Percentiles rank a stretch among this genome's conserved stretches.
Conservation (phyloP, 2,113 vertebrate genomes). For the Microtus ochrogaster region DNA sequence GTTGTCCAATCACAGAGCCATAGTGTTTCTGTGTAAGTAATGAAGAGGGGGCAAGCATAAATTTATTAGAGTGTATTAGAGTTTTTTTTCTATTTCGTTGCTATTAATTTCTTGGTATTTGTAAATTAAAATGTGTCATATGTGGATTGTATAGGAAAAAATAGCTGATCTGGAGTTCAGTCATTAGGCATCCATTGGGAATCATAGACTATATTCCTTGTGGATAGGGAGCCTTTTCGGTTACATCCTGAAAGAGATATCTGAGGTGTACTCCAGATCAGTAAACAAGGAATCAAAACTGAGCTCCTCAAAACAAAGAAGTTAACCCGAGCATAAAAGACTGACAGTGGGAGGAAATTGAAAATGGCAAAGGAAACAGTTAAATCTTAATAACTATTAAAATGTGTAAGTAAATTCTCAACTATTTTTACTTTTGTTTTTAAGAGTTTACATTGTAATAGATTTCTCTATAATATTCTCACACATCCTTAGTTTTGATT, state of each 20-base stretch:
- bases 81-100: background rate
- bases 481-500: background rate
- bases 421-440: background rate
- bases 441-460: background rate
- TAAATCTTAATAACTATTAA: background rate
- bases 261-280: background rate
- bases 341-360: background rate
- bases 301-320: slow-evolving; percentile 16
- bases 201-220: background rate
- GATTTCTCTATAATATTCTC: background rate
- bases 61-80: background rate
- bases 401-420: background rate
- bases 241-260: slow-evolving; percentile 25
- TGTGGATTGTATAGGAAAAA: background rate
- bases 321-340: background rate
- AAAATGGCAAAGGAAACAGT: background rate
- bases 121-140: background rate
- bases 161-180: background rate
- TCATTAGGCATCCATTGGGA: background rate
- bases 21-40: background rate
- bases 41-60: rapidly evolving
- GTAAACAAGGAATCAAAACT: slow-evolving; percentile 18
- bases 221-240: background rate
- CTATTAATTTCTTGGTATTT: background rate
- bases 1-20: background rate